Conservation (phyloP, 1,140 invertebrate species). For the Aphis gossypii region DNA sequence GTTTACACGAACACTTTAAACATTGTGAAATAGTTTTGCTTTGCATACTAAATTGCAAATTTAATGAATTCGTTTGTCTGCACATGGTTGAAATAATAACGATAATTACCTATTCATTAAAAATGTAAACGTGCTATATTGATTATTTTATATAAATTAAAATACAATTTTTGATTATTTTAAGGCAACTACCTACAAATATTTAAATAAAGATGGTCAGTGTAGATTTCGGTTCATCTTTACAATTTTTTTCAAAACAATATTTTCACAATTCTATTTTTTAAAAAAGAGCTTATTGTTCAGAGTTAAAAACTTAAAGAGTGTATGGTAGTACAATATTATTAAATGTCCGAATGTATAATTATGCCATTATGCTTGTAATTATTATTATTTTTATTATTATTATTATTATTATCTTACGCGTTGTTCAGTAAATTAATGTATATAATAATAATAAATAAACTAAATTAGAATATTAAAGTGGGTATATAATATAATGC, state of each 20-base stretch:
- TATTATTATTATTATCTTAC: not conserved
- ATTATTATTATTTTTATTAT: not conserved
- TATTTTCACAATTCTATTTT: not conserved
- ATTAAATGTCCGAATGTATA: not conserved
- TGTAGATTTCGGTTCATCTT: not conserved
- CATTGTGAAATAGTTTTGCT: not conserved
- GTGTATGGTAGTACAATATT: not conserved
- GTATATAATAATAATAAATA: not conserved
- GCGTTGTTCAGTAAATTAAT: not conserved
- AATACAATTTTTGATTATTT: not conserved
- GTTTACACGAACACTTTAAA: not conserved
- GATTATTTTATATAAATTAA: not conserved
- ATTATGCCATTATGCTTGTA: not conserved
- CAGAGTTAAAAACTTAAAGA: not conserved
- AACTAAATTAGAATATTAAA: slow-evolving; percentile 24
- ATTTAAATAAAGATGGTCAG: not conserved
- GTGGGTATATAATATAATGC: not conserved
- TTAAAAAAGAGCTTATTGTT: not conserved
- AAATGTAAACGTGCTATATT: not conserved
- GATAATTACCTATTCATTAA: not conserved
- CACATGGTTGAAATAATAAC: not conserved
- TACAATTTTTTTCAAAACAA: not conserved
- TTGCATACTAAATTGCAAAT: not conserved
- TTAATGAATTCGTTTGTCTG: not conserved
- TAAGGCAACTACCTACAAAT: not conserved